These are phyloP conservation scores for Siniperca chuatsi DNA, from an alignment of 2,113 vertebrate genomes.

Conservation along the genomic window DNA sequence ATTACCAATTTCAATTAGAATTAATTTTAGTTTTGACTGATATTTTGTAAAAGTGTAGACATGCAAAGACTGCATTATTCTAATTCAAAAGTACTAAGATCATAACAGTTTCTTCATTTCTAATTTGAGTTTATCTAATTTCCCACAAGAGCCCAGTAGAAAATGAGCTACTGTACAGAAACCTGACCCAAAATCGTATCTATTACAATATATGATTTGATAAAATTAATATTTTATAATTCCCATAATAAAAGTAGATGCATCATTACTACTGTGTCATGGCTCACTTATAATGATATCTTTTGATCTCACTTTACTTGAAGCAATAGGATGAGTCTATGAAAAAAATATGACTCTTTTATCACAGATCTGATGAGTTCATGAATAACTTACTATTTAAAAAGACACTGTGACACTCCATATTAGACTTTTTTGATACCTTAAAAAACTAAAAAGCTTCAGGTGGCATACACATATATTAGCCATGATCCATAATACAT, in stretches of 20 bases:
- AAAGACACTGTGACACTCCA: slow-evolving; percentile 6
- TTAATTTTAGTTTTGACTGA: neutral
- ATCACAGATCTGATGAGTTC: slow-evolving; percentile 33
- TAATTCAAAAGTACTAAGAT: slow-evolving; percentile 2
- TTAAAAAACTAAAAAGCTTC: neutral
- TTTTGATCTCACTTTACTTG: slow-evolving; percentile 52
- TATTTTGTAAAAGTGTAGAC: neutral
- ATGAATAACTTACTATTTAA: slow-evolving; percentile 38
- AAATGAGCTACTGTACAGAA: slow-evolving; percentile 12
- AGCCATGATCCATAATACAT: neutral
- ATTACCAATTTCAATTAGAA: neutral
- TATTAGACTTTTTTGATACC: neutral
- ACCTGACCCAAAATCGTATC: neutral
- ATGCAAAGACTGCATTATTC: neutral
- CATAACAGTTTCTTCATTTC: neutral
- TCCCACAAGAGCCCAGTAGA: neutral
- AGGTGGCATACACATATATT: neutral
- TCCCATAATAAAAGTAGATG: slow-evolving; percentile 44
- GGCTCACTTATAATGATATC: slow-evolving; percentile 40
- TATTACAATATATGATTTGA: slow-evolving; percentile 33
- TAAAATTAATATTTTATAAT: slow-evolving; percentile 44
- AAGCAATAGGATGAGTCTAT: slow-evolving; percentile 29
- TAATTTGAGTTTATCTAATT: slow-evolving; percentile 29
- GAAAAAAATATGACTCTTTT: slow-evolving; percentile 44
- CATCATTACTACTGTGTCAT: slow-evolving; percentile 39